phyloP scores from a whole-genome alignment of 1,140 invertebrate species.

The Caerostris darwini region DNA sequence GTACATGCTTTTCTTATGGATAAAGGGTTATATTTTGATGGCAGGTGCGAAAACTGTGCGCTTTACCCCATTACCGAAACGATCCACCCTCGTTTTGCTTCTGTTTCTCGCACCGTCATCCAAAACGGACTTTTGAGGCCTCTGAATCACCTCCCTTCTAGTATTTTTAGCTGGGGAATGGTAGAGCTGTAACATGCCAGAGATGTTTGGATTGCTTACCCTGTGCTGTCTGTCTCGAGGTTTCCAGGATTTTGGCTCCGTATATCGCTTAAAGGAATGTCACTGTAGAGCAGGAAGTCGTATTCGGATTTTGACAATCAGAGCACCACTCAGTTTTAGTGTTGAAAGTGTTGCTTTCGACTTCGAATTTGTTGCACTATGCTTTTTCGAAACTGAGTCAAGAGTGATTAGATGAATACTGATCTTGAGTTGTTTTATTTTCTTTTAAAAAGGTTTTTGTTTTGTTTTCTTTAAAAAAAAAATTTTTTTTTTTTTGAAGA shows the following conservation, averaged over 20 bases:
- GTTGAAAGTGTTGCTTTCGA: background rate
- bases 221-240: conserved; percentile 35
- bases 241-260: background rate
- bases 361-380: background rate
- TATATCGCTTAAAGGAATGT: conserved; percentile 7
- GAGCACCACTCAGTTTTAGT: background rate
- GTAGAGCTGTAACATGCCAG: conserved; percentile 53
- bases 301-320: background rate
- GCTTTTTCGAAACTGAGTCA: background rate
- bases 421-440: background rate
- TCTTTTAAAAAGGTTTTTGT: background rate
- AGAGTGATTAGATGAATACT: background rate
- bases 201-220: conserved; percentile 61
- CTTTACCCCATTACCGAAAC: conserved; percentile 27
- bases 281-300: conserved; percentile 18
- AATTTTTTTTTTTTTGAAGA: too few relatives aligned
- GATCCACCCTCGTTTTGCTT: background rate
- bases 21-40: background rate
- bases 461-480: too few relatives aligned
- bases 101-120: conserved; percentile 21
- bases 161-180: conserved; percentile 62
- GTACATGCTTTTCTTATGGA: background rate
- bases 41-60: background rate
- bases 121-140: conserved; percentile 45
- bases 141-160: conserved; percentile 64